phyloP scores from a whole-genome alignment of 53 echinoderm and acorn worm species.

The Patiria pectinifera region DNA sequence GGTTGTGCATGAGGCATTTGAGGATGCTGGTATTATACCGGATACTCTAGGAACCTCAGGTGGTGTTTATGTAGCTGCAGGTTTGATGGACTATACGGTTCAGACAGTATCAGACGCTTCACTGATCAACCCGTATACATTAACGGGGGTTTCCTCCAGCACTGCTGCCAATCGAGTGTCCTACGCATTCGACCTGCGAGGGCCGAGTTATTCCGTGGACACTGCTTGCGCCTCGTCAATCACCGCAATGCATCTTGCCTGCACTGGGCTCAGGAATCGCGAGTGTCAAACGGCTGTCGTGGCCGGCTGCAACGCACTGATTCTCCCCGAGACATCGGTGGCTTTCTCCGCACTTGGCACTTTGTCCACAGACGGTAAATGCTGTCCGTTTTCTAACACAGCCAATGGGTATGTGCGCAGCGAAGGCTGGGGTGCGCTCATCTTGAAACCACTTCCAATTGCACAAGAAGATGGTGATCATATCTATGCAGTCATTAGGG shows the following conservation, averaged over 20 bases:
- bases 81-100: slow-evolving; percentile 88
- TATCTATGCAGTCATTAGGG: slow-evolving; percentile 86
- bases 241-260: slow-evolving; percentile 93
- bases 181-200: slow-evolving; percentile 86
- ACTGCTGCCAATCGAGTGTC: slow-evolving; percentile 86
- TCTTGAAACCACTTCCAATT: slow-evolving; percentile 80
- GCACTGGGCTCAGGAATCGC: slow-evolving; percentile 77
- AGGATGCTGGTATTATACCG: slow-evolving; percentile 69
- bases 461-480: slow-evolving; percentile 87
- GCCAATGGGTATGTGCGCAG: slow-evolving; percentile 96
- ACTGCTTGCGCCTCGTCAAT: slow-evolving; percentile 92
- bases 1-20: slow-evolving; percentile 84
- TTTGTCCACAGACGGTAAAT: slow-evolving; percentile 85
- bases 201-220: slow-evolving; percentile 84
- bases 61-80: slow-evolving; percentile 89
- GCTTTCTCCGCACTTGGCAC: slow-evolving; percentile 90
- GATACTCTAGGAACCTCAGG: slow-evolving; percentile 67
- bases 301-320: slow-evolving; percentile 74
- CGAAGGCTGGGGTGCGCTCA: slow-evolving; percentile 87
- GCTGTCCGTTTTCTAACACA: slow-evolving; percentile 88
- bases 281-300: slow-evolving; percentile 83
- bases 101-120: slow-evolving; percentile 75
- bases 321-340: slow-evolving; percentile 84
- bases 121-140: slow-evolving; percentile 83
- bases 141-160: slow-evolving; percentile 86